phyloP scores from a whole-genome alignment of 2,888 invertebrate genomes.

The Cyaniris semiargus region DNA sequence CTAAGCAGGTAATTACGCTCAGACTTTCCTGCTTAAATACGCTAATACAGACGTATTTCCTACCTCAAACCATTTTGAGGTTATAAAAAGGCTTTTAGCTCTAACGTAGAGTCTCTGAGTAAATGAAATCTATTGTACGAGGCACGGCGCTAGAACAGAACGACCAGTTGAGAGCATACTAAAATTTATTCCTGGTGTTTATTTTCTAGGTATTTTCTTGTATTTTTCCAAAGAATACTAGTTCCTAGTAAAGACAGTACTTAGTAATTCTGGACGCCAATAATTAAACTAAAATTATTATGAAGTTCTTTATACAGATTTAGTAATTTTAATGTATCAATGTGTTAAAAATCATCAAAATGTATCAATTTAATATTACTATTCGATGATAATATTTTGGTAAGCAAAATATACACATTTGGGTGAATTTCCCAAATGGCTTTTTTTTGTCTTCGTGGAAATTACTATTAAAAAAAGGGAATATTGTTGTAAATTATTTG shows the following conservation, averaged over 20 bases:
- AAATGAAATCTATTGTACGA: slow-evolving; percentile 27
- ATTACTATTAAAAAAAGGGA: too few relatives aligned
- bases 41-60: background rate
- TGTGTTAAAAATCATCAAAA: too few relatives aligned
- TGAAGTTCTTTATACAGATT: background rate
- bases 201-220: slow-evolving; percentile 2
- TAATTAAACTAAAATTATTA: background rate
- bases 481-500: too few relatives aligned
- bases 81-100: slow-evolving; percentile 29
- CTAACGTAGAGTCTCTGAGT: slow-evolving; percentile 23
- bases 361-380: background rate
- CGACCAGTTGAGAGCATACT: background rate
- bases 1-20: background rate
- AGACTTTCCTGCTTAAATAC: background rate
- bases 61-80: slow-evolving; percentile 16
- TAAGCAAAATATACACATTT: background rate
- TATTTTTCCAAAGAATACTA: too few relatives aligned
- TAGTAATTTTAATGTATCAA: too few relatives aligned
- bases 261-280: background rate
- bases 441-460: too few relatives aligned
- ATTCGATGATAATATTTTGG: background rate
- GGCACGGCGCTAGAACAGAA: slow-evolving; percentile 7
- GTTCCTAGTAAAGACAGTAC: background rate
- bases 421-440: too few relatives aligned
- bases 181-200: slow-evolving; percentile 5